Evolutionary conservation across 1,140 invertebrate genomes (phyloP), one percentile per base, ranked within the genome.

Genomic region (Idris sp.): DNA sequence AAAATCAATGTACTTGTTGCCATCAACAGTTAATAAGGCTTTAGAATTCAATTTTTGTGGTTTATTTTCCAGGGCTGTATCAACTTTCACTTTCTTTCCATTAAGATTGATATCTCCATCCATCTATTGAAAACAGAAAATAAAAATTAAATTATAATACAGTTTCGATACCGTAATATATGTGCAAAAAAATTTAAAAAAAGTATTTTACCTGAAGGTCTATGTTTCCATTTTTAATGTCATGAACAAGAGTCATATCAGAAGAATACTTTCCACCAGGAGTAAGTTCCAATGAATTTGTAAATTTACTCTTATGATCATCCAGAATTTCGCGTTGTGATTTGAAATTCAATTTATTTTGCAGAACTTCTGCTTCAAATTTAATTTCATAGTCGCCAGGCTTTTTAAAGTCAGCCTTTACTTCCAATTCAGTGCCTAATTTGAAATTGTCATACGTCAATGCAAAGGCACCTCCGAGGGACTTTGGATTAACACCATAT

Each of bases 181-280:
- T n/a, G n/a, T n/a, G n/a, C n/a, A n/a, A n/a, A n/a, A 22, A 22
- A 22, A 22, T 22, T 22, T 2, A 22, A 4, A 22, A 22, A 22
- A 22, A 22, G 8, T 64, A n/a, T n/a, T n/a, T n/a, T 62, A 72
- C 74, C 31, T 89, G 88, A 43, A 91, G 61, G 40, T 92, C 88
- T 0, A 90, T 69, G 41, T 91, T 89, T 4, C 89, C 87, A 0
- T 86, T 81, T 46, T 88, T 87, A 1, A 88, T 67, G 18, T 89
- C 88, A 72, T 91, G 89, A 0, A 83, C 81, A 0, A 92, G 82
- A 0, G 87, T 86, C n/a, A 90, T 89, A 5, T 90, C 90, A 0
- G 92, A 81, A 71, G 91, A 89, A 61, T 92, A 90, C 79, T 90
- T 92, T 16, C 89, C 90, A 8, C 90, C 88, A n/a, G 90, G 89